A percentile compares a stretch with the other conserved stretches of the same genome.
phyloP scores from a whole-genome alignment of 2,797 vertebrate genomes.

The Megaceryle alcyon region DNA sequence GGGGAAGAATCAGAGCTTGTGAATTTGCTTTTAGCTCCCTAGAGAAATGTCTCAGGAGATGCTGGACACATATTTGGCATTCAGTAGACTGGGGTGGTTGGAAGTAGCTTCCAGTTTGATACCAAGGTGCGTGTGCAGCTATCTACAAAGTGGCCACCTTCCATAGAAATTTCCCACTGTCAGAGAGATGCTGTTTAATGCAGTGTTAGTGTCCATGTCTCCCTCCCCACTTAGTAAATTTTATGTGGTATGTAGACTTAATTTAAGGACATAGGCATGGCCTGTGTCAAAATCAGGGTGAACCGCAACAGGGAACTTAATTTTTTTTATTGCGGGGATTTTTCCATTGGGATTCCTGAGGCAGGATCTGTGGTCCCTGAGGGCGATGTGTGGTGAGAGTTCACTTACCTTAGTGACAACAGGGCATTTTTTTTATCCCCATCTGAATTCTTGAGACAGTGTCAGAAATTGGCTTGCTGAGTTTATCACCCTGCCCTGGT shows the following conservation, averaged over 20 bases:
- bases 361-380: rapidly evolving
- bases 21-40: neutral
- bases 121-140: neutral
- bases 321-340: neutral
- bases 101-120: neutral
- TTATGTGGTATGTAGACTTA: neutral
- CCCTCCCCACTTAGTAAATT: neutral
- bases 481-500: neutral
- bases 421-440: neutral
- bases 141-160: neutral
- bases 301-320: neutral
- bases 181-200: neutral
- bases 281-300: neutral
- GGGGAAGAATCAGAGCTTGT: neutral
- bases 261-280: neutral
- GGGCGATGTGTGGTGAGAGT: neutral
- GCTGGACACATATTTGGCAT: neutral
- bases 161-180: rapidly evolving
- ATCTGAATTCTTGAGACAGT: neutral
- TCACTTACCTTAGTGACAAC: neutral
- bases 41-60: neutral
- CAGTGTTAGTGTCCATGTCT: neutral
- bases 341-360: neutral
- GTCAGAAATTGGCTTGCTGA: neutral
- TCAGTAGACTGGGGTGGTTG: neutral